Conservation (phyloP, 2,113 vertebrate species). For the Carlito syrichta region DNA sequence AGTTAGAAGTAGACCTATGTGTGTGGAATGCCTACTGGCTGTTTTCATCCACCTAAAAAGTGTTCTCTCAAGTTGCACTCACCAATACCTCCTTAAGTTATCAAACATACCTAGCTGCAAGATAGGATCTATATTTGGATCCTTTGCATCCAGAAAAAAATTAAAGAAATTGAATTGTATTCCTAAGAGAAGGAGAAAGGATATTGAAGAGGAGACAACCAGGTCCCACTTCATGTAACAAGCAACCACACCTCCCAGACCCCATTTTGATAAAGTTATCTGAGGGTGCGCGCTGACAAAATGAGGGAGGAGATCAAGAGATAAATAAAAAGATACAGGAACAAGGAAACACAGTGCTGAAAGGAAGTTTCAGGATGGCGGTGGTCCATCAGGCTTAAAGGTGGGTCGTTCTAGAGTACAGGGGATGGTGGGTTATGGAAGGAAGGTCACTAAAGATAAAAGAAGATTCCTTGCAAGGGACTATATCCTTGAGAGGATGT, state of each 20-base stretch:
- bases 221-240: neutral
- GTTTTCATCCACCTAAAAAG: neutral
- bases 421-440: neutral
- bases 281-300: neutral
- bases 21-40: neutral
- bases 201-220: neutral
- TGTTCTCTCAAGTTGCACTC: neutral
- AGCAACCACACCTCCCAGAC: neutral
- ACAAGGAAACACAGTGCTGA: neutral
- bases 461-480: neutral
- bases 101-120: neutral
- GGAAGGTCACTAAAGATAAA: neutral
- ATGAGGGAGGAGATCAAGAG: neutral
- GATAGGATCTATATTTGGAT: neutral
- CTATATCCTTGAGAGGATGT: neutral
- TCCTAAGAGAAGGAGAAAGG: neutral
- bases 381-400: neutral
- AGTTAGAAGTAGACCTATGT: neutral
- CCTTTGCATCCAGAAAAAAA: neutral
- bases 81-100: neutral
- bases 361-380: neutral
- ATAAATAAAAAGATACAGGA: neutral
- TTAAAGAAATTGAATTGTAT: neutral
- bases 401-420: fast-evolving
- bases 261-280: neutral